Percentiles rank a stretch among this genome's conserved stretches.
phyloP scores from a whole-genome alignment of 2,797 vertebrate genomes.

The Pipistrellus pipistrellus region DNA sequence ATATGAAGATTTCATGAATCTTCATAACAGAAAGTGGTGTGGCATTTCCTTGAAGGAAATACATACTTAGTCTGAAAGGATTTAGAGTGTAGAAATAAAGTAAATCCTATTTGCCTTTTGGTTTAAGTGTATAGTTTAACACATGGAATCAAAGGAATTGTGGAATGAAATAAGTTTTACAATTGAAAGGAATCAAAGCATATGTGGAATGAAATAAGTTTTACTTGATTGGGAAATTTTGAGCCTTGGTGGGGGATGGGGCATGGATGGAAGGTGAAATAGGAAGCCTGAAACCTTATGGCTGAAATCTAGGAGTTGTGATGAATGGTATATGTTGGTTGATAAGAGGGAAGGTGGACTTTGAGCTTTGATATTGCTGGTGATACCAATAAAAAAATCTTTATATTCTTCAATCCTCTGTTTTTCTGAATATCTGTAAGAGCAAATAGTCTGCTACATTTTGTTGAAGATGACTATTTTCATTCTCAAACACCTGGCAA shows the following conservation, averaged over 20 bases:
- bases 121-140: slow-evolving; percentile 4
- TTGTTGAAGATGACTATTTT: not conserved
- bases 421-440: not conserved
- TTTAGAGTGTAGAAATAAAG: not conserved
- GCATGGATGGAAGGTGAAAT: not conserved
- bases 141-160: not conserved
- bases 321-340: not conserved
- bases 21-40: not conserved
- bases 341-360: not conserved
- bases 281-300: not conserved
- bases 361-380: not conserved
- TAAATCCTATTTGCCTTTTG: not conserved
- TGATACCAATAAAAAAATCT: not conserved
- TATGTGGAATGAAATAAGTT: not conserved
- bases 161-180: not conserved
- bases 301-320: not conserved
- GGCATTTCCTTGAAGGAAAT: not conserved
- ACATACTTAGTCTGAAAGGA: not conserved
- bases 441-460: not conserved
- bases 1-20: not conserved
- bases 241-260: not conserved
- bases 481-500: not conserved
- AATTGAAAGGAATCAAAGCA: not conserved
- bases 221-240: not conserved
- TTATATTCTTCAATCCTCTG: not conserved